Evolutionary conservation across 1,140 invertebrate species (phyloP).

Genomic region (Bathynomus jamesi): DNA sequence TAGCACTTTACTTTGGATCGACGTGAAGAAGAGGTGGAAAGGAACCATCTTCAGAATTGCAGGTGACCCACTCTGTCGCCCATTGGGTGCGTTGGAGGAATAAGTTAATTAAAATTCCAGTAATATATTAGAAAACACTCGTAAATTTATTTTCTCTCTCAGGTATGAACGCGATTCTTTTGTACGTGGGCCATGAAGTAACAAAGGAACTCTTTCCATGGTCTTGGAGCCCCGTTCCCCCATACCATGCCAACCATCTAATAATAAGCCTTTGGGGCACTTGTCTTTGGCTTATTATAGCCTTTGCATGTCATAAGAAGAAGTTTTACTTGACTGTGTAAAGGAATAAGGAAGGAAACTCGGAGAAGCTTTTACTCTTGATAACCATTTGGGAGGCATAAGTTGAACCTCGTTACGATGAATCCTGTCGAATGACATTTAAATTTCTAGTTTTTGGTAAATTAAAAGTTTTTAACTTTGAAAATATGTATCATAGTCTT

Average conservation of each 20-base stretch:
- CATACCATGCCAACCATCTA: slow-evolving; percentile 36
- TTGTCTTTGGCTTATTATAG: slow-evolving; percentile 46
- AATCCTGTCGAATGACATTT: no score
- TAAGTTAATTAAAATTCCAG: background rate
- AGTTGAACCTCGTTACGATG: no score
- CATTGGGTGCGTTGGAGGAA: background rate
- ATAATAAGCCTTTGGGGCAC: slow-evolving; percentile 46
- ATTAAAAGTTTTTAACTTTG: no score
- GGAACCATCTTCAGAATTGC: slow-evolving; percentile 50
- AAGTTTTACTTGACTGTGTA: slow-evolving; percentile 43
- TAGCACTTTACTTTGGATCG: slow-evolving; percentile 49
- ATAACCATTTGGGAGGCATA: no score
- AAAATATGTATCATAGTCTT: no score
- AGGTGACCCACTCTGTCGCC: slow-evolving; percentile 37
- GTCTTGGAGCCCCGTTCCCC: slow-evolving; percentile 39
- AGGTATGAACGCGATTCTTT: slow-evolving; percentile 54
- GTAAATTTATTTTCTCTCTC: slow-evolving; percentile 33
- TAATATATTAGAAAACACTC: background rate
- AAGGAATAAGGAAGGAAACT: no score
- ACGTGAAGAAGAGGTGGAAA: slow-evolving; percentile 48
- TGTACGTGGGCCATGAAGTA: slow-evolving; percentile 50
- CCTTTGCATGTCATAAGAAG: slow-evolving; percentile 42
- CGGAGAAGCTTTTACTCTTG: no score
- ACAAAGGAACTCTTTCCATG: slow-evolving; percentile 47
- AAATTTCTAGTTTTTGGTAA: no score